These are phyloP conservation scores for Malacoraja senta DNA, from an alignment of 2,797 vertebrate genomes.

Conservation along the genomic window DNA sequence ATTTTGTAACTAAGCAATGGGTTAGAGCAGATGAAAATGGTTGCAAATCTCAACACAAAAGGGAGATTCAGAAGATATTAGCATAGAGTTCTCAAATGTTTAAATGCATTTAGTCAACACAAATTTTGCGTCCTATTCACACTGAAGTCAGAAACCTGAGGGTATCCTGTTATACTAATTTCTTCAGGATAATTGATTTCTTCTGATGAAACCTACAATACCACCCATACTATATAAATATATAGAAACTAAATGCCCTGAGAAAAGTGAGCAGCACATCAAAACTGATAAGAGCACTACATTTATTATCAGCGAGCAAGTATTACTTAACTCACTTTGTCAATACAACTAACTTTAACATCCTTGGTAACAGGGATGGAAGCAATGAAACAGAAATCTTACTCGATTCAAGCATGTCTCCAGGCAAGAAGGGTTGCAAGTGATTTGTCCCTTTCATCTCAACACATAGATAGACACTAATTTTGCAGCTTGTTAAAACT, in stretches of 20 bases:
- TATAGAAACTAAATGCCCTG: neutral
- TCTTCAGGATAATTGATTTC: neutral
- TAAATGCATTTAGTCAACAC: neutral
- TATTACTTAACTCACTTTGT: neutral
- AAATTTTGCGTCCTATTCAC: neutral
- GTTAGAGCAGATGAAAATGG: neutral
- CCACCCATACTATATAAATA: neutral
- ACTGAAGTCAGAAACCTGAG: neutral
- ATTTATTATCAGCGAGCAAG: neutral
- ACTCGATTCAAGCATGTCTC: slow-evolving; percentile 24
- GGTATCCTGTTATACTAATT: neutral
- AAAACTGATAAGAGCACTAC: neutral
- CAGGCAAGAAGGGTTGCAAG: slow-evolving; percentile 8
- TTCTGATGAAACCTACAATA: neutral
- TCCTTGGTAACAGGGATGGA: neutral
- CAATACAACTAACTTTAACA: neutral
- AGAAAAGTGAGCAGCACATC: neutral
- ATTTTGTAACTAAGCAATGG: neutral
- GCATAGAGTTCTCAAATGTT: neutral
- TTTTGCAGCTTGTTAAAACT: neutral
- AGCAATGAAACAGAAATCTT: neutral
- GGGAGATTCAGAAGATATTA: neutral
- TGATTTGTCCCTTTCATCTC: slow-evolving; percentile 28
- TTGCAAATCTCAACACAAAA: neutral
- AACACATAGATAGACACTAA: neutral